phyloP scores from a whole-genome alignment of 2,113 vertebrate genomes.

The Oreocharis arfaki region DNA sequence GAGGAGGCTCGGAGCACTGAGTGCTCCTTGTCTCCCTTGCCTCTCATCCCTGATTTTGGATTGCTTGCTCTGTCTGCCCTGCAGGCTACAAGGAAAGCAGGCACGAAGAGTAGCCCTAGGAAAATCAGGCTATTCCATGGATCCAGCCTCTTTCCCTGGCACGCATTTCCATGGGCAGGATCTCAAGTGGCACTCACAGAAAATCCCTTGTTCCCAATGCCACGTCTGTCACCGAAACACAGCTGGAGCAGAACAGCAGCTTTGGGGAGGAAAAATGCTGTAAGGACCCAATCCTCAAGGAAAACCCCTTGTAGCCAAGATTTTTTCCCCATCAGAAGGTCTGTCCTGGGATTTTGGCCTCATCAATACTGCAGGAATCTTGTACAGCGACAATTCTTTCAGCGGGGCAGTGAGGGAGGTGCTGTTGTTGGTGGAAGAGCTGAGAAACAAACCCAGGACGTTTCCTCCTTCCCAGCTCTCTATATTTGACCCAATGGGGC shows the following conservation, averaged over 20 bases:
- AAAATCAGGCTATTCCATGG: neutral
- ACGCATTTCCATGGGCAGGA: neutral
- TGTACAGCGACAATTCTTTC: neutral
- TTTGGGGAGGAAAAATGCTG: neutral
- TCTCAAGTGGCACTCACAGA: neutral
- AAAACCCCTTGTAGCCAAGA: neutral
- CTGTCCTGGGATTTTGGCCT: neutral
- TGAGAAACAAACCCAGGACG: rapidly evolving
- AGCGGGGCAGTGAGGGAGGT: neutral
- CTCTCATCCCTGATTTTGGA: neutral
- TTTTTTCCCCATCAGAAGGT: neutral
- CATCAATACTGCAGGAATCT: neutral
- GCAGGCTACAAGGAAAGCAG: neutral
- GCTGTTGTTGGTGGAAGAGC: neutral
- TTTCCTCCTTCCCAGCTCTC: neutral
- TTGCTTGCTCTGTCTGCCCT: neutral
- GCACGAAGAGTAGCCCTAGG: neutral
- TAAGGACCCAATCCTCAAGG: neutral
- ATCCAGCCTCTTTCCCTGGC: neutral
- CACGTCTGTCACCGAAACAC: neutral
- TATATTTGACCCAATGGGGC: neutral
- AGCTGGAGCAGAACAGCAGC: neutral
- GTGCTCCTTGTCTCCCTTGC: neutral
- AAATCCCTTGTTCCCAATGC: rapidly evolving
- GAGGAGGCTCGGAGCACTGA: neutral